A percentile compares a stretch with the other conserved stretches of the same genome.
Conservation (phyloP, 2,113 vertebrate genomes). For the Panthera tigris region DNA sequence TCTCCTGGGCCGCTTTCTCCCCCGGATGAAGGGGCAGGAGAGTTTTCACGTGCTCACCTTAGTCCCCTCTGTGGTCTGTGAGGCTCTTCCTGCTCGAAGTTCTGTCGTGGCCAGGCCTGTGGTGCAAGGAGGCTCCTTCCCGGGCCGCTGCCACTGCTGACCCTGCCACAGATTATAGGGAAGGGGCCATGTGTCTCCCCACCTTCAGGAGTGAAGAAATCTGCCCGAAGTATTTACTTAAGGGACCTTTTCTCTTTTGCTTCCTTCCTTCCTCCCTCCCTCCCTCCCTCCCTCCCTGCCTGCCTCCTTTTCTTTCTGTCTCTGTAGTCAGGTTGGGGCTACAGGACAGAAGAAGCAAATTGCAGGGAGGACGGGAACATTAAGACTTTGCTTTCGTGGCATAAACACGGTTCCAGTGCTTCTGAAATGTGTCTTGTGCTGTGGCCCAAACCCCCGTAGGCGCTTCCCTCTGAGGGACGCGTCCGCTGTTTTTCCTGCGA, state of each 20-base stretch:
- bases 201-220: neutral
- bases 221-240: accelerated
- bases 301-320: too few species aligned
- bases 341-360: neutral
- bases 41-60: accelerated
- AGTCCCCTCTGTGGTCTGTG: too few species aligned
- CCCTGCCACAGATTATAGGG: neutral
- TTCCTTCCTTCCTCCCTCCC: too few species aligned
- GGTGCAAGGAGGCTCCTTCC: neutral
- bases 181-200: accelerated
- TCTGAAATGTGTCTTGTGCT: neutral
- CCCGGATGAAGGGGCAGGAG: accelerated
- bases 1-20: accelerated
- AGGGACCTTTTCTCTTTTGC: neutral
- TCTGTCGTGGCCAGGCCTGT: accelerated
- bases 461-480: accelerated
- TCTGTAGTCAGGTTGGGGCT: neutral
- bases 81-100: neutral
- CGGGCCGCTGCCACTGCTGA: accelerated
- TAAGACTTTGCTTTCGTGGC: neutral
- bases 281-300: accelerated
- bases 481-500: accelerated
- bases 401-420: accelerated
- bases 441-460: neutral
- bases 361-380: accelerated